A percentile compares a stretch with the other conserved stretches of the same genome.
Conservation (phyloP, 2,797 vertebrate genomes). For the Brachyrhaphis roseni region DNA sequence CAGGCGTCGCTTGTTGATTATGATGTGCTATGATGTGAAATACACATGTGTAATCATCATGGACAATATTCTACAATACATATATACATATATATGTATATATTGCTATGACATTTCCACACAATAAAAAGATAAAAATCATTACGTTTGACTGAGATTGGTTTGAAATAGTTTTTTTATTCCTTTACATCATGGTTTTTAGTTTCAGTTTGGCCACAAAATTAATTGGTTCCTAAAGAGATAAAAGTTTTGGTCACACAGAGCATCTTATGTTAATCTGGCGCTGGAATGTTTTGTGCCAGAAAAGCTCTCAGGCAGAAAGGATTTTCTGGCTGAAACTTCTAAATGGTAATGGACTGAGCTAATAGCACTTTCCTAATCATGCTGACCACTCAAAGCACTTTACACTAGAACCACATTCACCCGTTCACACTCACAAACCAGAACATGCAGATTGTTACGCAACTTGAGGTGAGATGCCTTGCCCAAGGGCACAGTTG, state of each 20-base stretch:
- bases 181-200: background rate
- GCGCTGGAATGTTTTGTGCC: background rate
- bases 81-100: too few relatives aligned
- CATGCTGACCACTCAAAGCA: background rate
- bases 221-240: background rate
- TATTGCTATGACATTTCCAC: background rate
- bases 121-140: background rate
- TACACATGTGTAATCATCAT: background rate
- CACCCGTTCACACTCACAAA: background rate
- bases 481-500: background rate
- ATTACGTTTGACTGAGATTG: background rate
- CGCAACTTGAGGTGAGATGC: background rate
- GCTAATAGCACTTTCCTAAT: background rate
- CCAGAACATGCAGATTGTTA: background rate
- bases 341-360: background rate
- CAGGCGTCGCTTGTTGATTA: too few relatives aligned
- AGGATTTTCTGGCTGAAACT: background rate
- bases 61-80: background rate
- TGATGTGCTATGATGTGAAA: too few relatives aligned
- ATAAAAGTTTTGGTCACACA: background rate
- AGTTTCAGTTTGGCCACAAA: background rate
- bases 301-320: background rate
- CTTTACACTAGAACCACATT: background rate
- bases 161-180: background rate
- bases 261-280: background rate